Base-by-base conservation (phyloP, 2,113 vertebrate genomes). In the Hylia prasina region DNA sequence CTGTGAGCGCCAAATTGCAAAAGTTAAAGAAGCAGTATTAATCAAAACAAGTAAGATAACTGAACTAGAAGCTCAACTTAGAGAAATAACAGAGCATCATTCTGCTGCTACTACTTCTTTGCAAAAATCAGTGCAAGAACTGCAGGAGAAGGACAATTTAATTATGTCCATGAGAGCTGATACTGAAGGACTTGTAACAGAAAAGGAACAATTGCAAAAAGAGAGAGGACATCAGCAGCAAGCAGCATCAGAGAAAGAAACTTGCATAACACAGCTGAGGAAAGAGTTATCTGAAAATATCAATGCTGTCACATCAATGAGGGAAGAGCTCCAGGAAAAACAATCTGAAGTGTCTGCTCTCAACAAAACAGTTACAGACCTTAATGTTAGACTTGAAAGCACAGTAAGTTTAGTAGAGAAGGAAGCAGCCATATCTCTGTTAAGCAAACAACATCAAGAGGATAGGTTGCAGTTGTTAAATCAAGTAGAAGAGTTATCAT, bases 1-100 rank as follows among this genome's bases (percentile, higher is more conserved):
- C 44, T 98, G 98, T 60, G 98, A 99, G n/a, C 97, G 58, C 37
- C 98, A 22, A 51, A 88, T 97, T 30, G 94, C 63, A 24, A 96
- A 97, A 93, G 95, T 99, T 51, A 98, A 98, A 97, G 98, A 98
- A 93, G 82, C 89, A 23, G 79, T 99, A 65, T 77, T 97, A 50
- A 89, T 78, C 54, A 98, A 98, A 96, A 83, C 14, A 17, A 65
- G 87, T 64, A 97, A 80, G 87, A 97, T 99, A 92, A 91, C 96
- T 97, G 97, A 98, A 84, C 98, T 99, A 93, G 98, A 99, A 98
- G 94, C 97, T 93, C 98, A 97, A 35, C 97, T 99, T 82, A 94
- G 40, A 63, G 97, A 98, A 94, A 81, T 98, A 60, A 96, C 71
- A 30, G 98, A 98, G 86, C 98, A 98, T 90, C 98, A 98, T 39